These are phyloP conservation scores for Camponotus floridanus DNA, from an alignment of 1,140 invertebrate species.

Conservation along the genomic window DNA sequence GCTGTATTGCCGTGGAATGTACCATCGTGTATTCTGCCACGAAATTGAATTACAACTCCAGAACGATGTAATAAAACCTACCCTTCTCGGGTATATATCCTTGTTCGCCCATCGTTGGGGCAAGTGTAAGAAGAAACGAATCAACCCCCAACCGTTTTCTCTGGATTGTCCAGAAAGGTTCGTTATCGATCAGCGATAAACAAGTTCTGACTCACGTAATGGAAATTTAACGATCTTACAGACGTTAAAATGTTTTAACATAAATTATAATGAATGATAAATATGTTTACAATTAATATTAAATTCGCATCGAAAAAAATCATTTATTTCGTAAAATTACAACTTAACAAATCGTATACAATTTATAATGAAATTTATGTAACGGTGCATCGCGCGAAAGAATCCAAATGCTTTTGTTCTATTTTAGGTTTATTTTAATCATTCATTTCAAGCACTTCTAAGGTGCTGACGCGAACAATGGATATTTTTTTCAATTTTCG, in stretches of 20 bases:
- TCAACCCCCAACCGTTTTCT: neutral
- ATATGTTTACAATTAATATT: neutral
- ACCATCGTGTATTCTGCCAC: conserved; percentile 57
- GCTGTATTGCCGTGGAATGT: conserved; percentile 54
- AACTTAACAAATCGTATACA: neutral
- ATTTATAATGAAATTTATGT: neutral
- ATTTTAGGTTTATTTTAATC: conserved; percentile 25
- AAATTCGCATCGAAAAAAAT: neutral
- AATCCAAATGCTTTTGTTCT: neutral
- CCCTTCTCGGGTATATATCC: conserved; percentile 4
- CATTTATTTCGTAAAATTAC: neutral
- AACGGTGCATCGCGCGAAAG: neutral
- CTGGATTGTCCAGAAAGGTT: conserved; percentile 12
- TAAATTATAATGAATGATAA: neutral
- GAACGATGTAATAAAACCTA: conserved; percentile 74
- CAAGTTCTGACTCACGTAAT: neutral
- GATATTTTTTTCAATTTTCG: conserved; percentile 44
- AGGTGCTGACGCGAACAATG: conserved; percentile 9
- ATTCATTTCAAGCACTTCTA: conserved; percentile 33
- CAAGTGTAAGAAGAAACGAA: conserved; percentile 7
- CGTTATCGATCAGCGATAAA: conserved; percentile 19
- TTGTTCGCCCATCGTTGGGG: neutral
- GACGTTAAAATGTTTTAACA: neutral
- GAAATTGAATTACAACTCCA: conserved; percentile 78
- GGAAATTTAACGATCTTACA: neutral